Base-by-base conservation (phyloP, 2,888 invertebrate genomes). In the Ophioninae sp. region DNA sequence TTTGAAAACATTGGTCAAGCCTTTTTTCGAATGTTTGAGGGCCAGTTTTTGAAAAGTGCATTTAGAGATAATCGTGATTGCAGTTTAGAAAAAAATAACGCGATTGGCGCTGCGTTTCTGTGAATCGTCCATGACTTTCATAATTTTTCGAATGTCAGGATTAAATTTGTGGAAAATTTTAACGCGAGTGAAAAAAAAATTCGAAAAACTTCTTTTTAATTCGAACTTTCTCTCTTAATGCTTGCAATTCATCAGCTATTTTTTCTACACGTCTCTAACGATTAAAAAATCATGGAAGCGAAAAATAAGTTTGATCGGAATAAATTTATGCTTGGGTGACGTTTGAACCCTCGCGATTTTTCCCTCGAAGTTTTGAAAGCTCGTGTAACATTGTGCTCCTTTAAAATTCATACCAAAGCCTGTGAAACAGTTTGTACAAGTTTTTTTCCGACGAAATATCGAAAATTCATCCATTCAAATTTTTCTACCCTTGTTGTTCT, bases 391-490 rank as follows among this genome's bases (percentile, higher is more conserved):
- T 58, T 58, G 2, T 9, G 8, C 37, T 58, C 30, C n/a, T 17
- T 6, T 37, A 39, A 37, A 71, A 58, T 71, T 58, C 2, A 39
- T 13, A 37, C 37, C 20, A n/a, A 9, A 2, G 30, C 41, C 6
- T 20, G n/a, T 44, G 9, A 20, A 30, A 76, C 30, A 41, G 68
- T 69, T n/a, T 20, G 9, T 37, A 17, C 13, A 61, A 76, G 59
- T 67, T 59, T n/a, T 71, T 73, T n/a, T 37, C 39, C 22, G 22
- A n/a, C 13, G 39, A 17, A 56, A 13, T 6, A 63, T 64, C 44
- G 74, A 78, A 51, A 64, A 41, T 75, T 69, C 44, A 39, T 59
- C 30, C 37, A 63, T 73, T 64, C 23, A 58, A 69, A 56, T 23
- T 63, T 30, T 23, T 39, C 44, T 51, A 68, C 51, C 37, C 58